These are phyloP conservation scores for Oryzias woworae DNA, from an alignment of 2,113 vertebrate species.

Conservation along the genomic window DNA sequence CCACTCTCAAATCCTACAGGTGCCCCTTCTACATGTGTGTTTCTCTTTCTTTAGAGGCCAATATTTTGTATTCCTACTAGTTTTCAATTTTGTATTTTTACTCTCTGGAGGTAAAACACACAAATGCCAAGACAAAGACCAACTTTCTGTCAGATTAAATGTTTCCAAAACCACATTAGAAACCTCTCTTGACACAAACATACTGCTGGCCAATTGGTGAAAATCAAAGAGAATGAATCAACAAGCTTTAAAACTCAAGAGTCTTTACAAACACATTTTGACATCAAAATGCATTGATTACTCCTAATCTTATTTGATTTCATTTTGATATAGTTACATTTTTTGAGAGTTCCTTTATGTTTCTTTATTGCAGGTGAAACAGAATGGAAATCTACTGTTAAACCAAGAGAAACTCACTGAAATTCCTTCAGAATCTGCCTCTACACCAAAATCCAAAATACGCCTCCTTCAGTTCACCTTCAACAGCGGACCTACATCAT, in stretches of 20 bases:
- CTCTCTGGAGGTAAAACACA: too few relatives aligned
- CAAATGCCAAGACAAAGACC: too few relatives aligned
- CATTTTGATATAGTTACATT: not conserved
- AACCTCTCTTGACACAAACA: too few relatives aligned
- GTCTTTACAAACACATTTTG: not conserved
- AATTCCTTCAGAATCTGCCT: slow-evolving; percentile 10
- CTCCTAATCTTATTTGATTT: not conserved
- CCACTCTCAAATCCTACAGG: slow-evolving; percentile 80
- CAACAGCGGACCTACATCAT: slow-evolving; percentile 65
- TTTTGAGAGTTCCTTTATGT: not conserved
- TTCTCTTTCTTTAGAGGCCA: not conserved
- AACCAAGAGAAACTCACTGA: slow-evolving; percentile 34
- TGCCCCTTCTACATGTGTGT: slow-evolving; percentile 88
- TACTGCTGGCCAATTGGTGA: too few relatives aligned
- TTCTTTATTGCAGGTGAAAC: slow-evolving; percentile 45
- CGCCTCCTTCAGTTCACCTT: slow-evolving; percentile 48
- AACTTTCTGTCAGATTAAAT: too few relatives aligned
- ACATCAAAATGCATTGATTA: not conserved
- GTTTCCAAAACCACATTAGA: too few relatives aligned
- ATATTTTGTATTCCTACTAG: too few relatives aligned
- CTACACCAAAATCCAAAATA: slow-evolving; percentile 53
- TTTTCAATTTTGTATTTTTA: too few relatives aligned
- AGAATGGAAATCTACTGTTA: not conserved
- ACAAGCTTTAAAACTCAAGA: not conserved
- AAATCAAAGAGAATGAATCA: not conserved